A percentile compares a stretch with the other conserved stretches of the same genome.
phyloP scores from a whole-genome alignment of 2,113 vertebrate species.

The Amphilophus citrinellus region DNA sequence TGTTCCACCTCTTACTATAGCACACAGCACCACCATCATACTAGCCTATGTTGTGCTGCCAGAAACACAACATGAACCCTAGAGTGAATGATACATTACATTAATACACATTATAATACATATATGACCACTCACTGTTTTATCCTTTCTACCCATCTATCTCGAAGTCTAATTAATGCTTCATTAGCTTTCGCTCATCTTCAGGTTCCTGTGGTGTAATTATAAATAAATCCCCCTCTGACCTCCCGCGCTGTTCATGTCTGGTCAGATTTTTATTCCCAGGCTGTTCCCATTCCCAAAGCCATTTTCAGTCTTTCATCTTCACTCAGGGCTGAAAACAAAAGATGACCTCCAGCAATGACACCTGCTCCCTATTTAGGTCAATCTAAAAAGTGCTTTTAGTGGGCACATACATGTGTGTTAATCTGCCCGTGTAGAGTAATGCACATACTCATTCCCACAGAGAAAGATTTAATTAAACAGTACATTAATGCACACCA shows the following conservation, averaged over 20 bases:
- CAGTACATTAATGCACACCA: too few relatives aligned
- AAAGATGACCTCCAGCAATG: constrained; percentile 50
- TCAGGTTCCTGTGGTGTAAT: background rate
- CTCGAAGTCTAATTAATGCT: background rate
- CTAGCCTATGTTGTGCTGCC: background rate
- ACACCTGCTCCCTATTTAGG: constrained; percentile 31
- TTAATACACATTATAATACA: background rate
- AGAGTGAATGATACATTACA: background rate
- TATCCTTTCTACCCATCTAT: background rate
- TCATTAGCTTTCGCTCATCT: background rate
- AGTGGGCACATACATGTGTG: background rate
- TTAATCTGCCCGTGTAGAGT: background rate
- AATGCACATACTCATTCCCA: background rate
- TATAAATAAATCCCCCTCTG: background rate
- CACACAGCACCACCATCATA: background rate
- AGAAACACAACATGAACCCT: background rate
- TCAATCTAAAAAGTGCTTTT: constrained; percentile 46
- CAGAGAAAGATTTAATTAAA: too few relatives aligned
- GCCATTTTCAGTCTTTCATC: constrained; percentile 57
- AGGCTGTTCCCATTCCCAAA: constrained; percentile 48
- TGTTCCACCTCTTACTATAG: background rate
- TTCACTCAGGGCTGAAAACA: constrained; percentile 56
- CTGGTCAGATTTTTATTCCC: constrained; percentile 60
- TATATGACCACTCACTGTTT: background rate
- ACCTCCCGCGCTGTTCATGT: background rate